Evolutionary conservation across 2,113 vertebrate species (phyloP).

Genomic region (Prochilodus magdalenae): DNA sequence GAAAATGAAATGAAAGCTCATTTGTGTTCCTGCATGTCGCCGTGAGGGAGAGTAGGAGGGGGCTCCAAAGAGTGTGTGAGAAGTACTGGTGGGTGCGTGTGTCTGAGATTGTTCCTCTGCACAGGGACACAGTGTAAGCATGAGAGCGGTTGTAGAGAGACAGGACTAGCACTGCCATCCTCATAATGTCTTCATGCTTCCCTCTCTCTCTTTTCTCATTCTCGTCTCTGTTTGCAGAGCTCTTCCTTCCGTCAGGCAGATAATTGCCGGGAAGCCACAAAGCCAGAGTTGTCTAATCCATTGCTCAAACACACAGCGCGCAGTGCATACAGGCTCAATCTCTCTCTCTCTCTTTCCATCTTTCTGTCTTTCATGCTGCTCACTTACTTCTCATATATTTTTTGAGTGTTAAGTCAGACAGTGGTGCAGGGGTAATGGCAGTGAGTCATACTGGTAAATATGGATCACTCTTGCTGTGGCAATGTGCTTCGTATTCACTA

Average conservation of each 20-base stretch:
- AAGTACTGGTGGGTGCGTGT: background rate
- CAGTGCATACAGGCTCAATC: constrained; percentile 7
- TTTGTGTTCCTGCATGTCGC: constrained; percentile 20
- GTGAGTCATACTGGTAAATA: constrained; percentile 43
- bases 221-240: constrained; percentile 35
- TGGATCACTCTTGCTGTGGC: constrained; percentile 25
- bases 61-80: constrained; percentile 11
- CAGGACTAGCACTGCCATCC: constrained; percentile 49
- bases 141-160: constrained; percentile 17
- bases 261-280: constrained; percentile 50
- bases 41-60: background rate
- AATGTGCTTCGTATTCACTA: constrained; percentile 27
- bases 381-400: constrained; percentile 40
- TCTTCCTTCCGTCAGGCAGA: constrained; percentile 46
- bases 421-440: constrained; percentile 25
- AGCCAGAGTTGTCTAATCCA: constrained; percentile 45
- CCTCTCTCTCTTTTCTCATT: constrained; percentile 23
- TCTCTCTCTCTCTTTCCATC: background rate
- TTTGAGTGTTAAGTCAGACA: constrained; percentile 18
- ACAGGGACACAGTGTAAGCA: background rate
- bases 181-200: constrained; percentile 29
- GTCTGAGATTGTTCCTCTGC: constrained; percentile 1
- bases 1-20: constrained; percentile 26
- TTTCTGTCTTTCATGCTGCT: background rate
- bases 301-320: constrained; percentile 36